A percentile compares a stretch with the other conserved stretches of the same genome.
phyloP scores from a whole-genome alignment of 2,113 vertebrate genomes.

The Bufo bufo region DNA sequence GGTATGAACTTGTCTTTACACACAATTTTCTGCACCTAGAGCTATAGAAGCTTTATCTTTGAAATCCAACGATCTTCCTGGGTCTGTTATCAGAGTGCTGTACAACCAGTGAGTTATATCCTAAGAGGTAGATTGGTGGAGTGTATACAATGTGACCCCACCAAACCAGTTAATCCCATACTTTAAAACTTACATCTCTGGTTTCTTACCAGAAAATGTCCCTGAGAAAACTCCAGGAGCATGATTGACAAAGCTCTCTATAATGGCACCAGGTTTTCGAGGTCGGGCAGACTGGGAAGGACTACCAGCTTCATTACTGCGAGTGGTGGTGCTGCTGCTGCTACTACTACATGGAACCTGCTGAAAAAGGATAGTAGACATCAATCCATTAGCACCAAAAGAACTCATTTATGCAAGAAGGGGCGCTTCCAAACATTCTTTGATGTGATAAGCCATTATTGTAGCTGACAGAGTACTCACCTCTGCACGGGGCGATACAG shows the following conservation, averaged over 20 bases:
- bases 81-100: too few species aligned
- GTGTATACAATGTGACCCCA: too few species aligned
- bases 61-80: too few species aligned
- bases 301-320: constrained; percentile 68
- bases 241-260: constrained; percentile 96
- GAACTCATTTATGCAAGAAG: neutral
- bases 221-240: constrained; percentile 96
- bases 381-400: neutral
- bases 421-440: neutral
- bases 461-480: constrained; percentile 69
- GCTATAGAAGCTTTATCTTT: too few species aligned
- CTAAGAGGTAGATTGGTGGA: too few species aligned
- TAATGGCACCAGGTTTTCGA: constrained; percentile 91
- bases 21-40: too few species aligned
- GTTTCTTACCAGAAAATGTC: constrained; percentile 89
- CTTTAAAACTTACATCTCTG: too few species aligned
- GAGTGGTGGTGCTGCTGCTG: constrained; percentile 70
- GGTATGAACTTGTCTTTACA: too few species aligned
- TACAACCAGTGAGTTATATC: too few species aligned
- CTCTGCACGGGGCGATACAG: constrained; percentile 84
- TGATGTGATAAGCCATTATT: neutral
- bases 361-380: neutral
- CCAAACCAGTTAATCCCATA: too few species aligned
- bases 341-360: constrained; percentile 83
- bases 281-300: constrained; percentile 74